These are phyloP conservation scores for Euproctis similis DNA, from an alignment of 2,888 invertebrate genomes.

Conservation along the genomic window DNA sequence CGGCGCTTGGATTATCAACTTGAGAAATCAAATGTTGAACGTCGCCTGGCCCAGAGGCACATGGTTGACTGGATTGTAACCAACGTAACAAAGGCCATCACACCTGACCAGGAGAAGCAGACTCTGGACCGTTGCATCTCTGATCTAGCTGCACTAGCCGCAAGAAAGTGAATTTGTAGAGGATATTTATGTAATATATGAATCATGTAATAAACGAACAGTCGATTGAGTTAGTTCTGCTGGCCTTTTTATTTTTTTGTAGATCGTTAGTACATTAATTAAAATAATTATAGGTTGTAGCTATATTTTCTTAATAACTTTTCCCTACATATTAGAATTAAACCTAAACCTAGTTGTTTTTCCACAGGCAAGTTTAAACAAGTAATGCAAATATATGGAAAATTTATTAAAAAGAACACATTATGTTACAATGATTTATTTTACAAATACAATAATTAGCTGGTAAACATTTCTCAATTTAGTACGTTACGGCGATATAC, in stretches of 20 bases:
- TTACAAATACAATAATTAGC: conserved; percentile 52
- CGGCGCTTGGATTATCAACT: conserved; percentile 94
- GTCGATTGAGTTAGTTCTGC: conserved; percentile 20
- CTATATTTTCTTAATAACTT: no score
- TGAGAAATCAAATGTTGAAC: conserved; percentile 87
- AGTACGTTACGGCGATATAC: conserved; percentile 35
- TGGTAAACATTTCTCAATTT: conserved; percentile 45
- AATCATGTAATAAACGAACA: conserved; percentile 32
- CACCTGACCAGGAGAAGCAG: conserved; percentile 95
- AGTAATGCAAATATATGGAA: no score
- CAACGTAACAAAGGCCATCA: conserved; percentile 89
- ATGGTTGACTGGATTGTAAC: conserved; percentile 95
- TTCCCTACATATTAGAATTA: no score
- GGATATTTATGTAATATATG: conserved; percentile 27
- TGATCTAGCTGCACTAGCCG: conserved; percentile 86
- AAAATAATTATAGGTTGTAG: no score
- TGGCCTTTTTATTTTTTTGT: conserved; percentile 7
- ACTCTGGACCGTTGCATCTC: conserved; percentile 90
- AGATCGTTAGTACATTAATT: no score
- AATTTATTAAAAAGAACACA: conserved; percentile 9
- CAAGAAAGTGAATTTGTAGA: conserved; percentile 39
- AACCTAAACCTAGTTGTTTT: no score
- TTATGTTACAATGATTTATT: conserved; percentile 48
- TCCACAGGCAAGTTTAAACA: no score
- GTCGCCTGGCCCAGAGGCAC: conserved; percentile 91